A percentile compares a stretch with the other conserved stretches of the same genome.
phyloP scores from a whole-genome alignment of 2,888 invertebrate species.

The Dorcus hopei region DNA sequence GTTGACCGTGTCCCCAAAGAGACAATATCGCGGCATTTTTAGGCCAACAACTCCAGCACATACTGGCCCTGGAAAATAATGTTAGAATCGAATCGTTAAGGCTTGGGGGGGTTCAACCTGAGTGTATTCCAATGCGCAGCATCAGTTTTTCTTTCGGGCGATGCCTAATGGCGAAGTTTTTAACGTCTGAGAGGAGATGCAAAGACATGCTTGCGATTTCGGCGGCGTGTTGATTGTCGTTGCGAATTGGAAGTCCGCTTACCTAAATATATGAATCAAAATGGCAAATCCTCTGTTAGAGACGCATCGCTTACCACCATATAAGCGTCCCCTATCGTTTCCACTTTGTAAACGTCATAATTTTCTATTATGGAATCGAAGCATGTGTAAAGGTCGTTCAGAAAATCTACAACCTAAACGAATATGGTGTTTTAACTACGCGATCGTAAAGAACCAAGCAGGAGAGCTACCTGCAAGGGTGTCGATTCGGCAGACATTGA shows the following conservation, averaged over 20 bases:
- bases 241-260: constrained; percentile 83
- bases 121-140: constrained; percentile 87
- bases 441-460: neutral
- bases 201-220: constrained; percentile 94
- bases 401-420: constrained; percentile 83
- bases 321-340: constrained; percentile 88
- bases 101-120: constrained; percentile 53
- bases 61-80: constrained; percentile 65
- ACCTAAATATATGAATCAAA: constrained; percentile 52
- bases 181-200: constrained; percentile 76
- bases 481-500: constrained; percentile 90
- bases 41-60: constrained; percentile 90
- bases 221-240: constrained; percentile 85
- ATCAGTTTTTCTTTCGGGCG: constrained; percentile 79
- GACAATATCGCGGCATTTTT: constrained; percentile 90
- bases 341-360: constrained; percentile 92
- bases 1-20: constrained; percentile 92
- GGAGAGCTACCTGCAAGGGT: constrained; percentile 66
- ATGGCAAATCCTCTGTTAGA: neutral
- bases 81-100: neutral
- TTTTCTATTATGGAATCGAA: constrained; percentile 92
- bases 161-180: constrained; percentile 85
- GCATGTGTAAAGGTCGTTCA: constrained; percentile 91
- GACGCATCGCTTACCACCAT: constrained; percentile 70
- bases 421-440: neutral